A percentile compares a stretch with the other conserved stretches of the same genome.
phyloP scores from a whole-genome alignment of 2,113 vertebrate genomes.

The Cololabis saira region DNA sequence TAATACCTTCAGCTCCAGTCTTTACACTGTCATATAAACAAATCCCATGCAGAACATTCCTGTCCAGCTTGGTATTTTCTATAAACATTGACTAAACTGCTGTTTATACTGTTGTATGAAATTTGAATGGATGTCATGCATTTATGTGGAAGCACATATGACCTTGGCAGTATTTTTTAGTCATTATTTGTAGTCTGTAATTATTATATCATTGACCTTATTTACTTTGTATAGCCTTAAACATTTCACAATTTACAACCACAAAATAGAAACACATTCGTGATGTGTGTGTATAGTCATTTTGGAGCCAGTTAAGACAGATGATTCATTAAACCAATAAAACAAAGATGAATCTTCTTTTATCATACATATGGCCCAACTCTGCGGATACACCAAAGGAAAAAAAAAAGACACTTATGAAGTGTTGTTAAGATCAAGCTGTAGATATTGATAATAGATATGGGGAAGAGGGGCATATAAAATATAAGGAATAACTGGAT shows the following conservation, averaged over 20 bases:
- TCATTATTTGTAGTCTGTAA: too few species aligned
- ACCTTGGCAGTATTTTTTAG: neutral
- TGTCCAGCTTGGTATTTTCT: too few species aligned
- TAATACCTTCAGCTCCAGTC: too few species aligned
- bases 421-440: constrained; percentile 1
- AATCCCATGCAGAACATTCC: too few species aligned
- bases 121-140: neutral
- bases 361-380: constrained; percentile 49
- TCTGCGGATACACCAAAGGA: constrained; percentile 10
- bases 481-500: neutral
- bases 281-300: neutral
- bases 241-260: constrained; percentile 1
- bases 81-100: too few species aligned
- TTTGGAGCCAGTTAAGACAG: constrained; percentile 31
- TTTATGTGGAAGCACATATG: neutral
- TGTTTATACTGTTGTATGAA: too few species aligned
- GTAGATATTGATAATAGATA: constrained; percentile 20
- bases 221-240: neutral
- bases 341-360: constrained; percentile 65
- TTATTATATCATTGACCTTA: neutral
- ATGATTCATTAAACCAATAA: constrained; percentile 63
- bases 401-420: constrained; percentile 20
- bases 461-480: neutral
- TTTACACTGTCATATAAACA: too few species aligned
- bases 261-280: constrained; percentile 1